These are phyloP conservation scores for Adrianichthys oophorus DNA, from an alignment of 2,797 vertebrate species.

Conservation along the genomic window DNA sequence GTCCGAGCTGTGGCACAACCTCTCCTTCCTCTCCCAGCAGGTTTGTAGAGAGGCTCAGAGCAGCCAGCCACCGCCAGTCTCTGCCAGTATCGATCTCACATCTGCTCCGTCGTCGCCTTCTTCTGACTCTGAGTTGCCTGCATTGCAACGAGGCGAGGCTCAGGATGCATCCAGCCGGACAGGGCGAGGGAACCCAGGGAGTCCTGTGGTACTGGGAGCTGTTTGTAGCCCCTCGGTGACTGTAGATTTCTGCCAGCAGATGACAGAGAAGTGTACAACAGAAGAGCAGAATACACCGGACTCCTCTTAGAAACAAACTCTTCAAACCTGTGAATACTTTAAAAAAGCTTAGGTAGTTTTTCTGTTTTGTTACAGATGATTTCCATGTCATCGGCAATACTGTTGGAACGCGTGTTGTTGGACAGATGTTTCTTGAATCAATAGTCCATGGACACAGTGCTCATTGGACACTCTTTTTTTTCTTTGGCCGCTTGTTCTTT, in stretches of 20 bases:
- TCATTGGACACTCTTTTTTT: not conserved
- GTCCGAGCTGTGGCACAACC: conserved; percentile 94
- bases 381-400: conserved; percentile 91
- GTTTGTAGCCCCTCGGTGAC: conserved; percentile 88
- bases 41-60: conserved; percentile 89
- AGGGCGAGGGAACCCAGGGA: conserved; percentile 69
- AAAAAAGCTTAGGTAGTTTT: conserved; percentile 37
- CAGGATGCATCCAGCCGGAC: conserved; percentile 33
- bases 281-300: conserved; percentile 87
- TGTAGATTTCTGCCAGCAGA: conserved; percentile 97
- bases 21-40: conserved; percentile 94
- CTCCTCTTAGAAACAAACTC: conserved; percentile 76
- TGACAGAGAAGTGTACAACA: conserved; percentile 96
- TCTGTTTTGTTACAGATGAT: conserved; percentile 80
- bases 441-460: too few relatives aligned
- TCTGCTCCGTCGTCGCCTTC: conserved; percentile 65
- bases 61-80: conserved; percentile 58
- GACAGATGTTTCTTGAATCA: conserved; percentile 75
- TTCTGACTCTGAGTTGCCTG: conserved; percentile 20
- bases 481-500: not conserved
- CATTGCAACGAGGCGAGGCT: conserved; percentile 42
- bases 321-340: conserved; percentile 25
- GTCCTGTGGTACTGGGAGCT: conserved; percentile 77
- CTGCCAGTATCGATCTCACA: conserved; percentile 82
- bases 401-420: conserved; percentile 82